Percentiles rank a stretch among this genome's conserved stretches.
Conservation (phyloP, 92 coral and sea anemone genomes). For the Palythoa grandiflora region DNA sequence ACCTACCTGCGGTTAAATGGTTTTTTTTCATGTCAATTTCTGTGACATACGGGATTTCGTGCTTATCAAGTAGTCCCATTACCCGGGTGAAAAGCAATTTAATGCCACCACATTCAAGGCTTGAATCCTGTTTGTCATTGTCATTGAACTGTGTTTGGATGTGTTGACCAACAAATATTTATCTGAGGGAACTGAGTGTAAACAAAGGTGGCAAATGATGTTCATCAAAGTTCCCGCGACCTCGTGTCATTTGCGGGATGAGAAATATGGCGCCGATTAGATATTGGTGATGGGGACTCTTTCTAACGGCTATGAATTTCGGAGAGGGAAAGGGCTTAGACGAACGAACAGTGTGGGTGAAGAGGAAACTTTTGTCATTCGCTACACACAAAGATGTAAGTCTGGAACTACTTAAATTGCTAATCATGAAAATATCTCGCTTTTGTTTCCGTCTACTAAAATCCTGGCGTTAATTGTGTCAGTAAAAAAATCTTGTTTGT, state of each 20-base stretch:
- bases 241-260: slow-evolving; percentile 42
- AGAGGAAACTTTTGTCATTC: slow-evolving; percentile 84
- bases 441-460: slow-evolving; percentile 14
- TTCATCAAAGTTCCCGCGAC: slow-evolving; percentile 37
- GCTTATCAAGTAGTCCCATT: background rate
- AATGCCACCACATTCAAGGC: background rate
- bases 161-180: slow-evolving; percentile 29
- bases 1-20: slow-evolving; percentile 40
- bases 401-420: slow-evolving; percentile 54
- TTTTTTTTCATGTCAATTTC: slow-evolving; percentile 43
- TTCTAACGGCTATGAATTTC: slow-evolving; percentile 39
- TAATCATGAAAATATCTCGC: slow-evolving; percentile 2
- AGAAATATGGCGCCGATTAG: slow-evolving; percentile 41
- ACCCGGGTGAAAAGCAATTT: background rate
- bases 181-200: slow-evolving; percentile 36
- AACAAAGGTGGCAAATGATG: slow-evolving; percentile 31
- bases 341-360: slow-evolving; percentile 63
- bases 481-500: slow-evolving; percentile 11
- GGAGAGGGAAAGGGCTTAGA: slow-evolving; percentile 30
- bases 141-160: background rate
- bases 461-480: slow-evolving; percentile 23
- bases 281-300: slow-evolving; percentile 6
- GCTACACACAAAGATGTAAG: slow-evolving; percentile 87
- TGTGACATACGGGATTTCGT: slow-evolving; percentile 13
- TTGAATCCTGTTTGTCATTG: background rate